These are phyloP conservation scores for Eupithecia inturbata DNA, from an alignment of 2,888 invertebrate genomes.

Conservation along the genomic window DNA sequence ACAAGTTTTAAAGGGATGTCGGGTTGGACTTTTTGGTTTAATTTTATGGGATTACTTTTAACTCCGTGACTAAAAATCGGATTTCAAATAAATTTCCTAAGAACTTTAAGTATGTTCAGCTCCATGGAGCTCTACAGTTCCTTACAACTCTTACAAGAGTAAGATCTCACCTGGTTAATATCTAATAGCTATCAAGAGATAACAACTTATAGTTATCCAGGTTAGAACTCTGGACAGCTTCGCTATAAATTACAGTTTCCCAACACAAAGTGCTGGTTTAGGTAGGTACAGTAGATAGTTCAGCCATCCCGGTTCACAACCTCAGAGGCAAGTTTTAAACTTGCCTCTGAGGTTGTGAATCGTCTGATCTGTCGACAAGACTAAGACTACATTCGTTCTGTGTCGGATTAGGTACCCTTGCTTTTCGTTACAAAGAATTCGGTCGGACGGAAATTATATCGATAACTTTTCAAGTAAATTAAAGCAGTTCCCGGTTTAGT, in stretches of 20 bases:
- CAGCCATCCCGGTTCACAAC: not conserved
- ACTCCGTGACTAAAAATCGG: not conserved
- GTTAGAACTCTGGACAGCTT: not conserved
- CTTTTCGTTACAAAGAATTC: not conserved
- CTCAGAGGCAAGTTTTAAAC: too few relatives aligned
- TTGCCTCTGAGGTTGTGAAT: not conserved
- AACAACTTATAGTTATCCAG: not conserved
- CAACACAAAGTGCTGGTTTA: slow-evolving; percentile 1
- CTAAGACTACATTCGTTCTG: not conserved
- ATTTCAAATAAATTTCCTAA: not conserved
- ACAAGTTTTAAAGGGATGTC: not conserved
- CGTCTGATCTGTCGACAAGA: not conserved
- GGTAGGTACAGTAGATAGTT: not conserved
- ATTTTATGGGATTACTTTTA: not conserved
- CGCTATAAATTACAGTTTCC: slow-evolving; percentile 4
- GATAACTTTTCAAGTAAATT: too few relatives aligned
- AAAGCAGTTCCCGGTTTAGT: too few relatives aligned
- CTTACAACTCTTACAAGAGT: not conserved
- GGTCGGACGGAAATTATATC: not conserved
- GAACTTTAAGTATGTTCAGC: not conserved
- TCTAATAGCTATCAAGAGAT: not conserved
- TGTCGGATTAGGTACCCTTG: not conserved
- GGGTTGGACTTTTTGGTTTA: not conserved
- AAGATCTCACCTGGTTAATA: not conserved
- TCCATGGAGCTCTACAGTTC: not conserved